A percentile compares a stretch with the other conserved stretches of the same genome.
phyloP scores from a whole-genome alignment of 2,888 invertebrate species.

The Ischnura elegans region DNA sequence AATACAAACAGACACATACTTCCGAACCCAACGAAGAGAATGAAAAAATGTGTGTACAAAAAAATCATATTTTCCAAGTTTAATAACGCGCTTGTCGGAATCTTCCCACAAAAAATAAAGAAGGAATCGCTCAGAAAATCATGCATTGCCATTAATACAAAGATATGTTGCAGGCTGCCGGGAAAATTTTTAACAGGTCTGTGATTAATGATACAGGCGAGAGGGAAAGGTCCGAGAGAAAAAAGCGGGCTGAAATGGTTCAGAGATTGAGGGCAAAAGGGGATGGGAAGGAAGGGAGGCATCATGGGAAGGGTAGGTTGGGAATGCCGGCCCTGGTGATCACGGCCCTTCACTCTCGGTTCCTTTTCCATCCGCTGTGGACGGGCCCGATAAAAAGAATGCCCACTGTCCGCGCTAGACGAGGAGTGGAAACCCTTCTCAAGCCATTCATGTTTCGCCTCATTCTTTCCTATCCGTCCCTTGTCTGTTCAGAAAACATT shows the following conservation, averaged over 20 bases:
- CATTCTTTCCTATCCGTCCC: neutral
- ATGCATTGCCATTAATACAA: slow-evolving; percentile 2
- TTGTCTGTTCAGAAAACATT: neutral
- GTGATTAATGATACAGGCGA: slow-evolving; percentile 8
- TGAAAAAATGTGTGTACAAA: neutral
- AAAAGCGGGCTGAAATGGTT: neutral
- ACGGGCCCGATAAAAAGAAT: neutral
- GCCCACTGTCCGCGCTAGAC: neutral
- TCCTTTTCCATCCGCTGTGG: neutral
- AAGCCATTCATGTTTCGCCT: neutral
- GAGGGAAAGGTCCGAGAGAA: neutral
- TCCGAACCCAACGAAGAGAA: neutral
- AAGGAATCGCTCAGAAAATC: neutral
- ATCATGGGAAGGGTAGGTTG: neutral
- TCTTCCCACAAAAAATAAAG: neutral
- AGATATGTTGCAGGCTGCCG: neutral
- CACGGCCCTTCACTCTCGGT: neutral
- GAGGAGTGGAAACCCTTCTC: neutral
- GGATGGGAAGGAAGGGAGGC: neutral
- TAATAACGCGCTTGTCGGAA: neutral
- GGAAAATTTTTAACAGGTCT: neutral
- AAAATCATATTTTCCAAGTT: neutral
- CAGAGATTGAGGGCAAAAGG: neutral
- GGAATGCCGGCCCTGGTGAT: neutral
- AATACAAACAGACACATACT: too few species aligned